Evolutionary conservation across 92 coral and sea anemone species (phyloP), one percentile per base, ranked within the genome.

Genomic region (Porites evermanni): DNA sequence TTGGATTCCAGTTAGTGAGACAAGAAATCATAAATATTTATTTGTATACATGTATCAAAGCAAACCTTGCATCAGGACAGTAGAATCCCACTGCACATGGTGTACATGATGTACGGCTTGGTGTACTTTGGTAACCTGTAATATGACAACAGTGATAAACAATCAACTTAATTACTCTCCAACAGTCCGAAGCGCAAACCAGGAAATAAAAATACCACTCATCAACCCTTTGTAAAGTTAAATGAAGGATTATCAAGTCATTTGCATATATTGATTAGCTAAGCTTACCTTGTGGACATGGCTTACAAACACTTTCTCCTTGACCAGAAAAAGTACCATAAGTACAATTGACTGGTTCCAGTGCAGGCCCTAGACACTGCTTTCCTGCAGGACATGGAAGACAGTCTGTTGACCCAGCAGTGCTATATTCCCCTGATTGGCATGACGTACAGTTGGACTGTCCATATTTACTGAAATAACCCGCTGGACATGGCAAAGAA

Each of bases 1-100:
- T 4, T 38, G 47, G 47, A 38, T 38, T 38, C 47, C 47, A 38
- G 47, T 38, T 38, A 38, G 47, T 38, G 47, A 38, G 47, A 38
- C 47, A 38, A 38, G 47, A 38, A 24, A 38, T 38, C 47, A 38
- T 38, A 38, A 38, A 38, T 38, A 38, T 38, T 38, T 38, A 38
- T 38, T 38, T 38, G 6, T 38, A 38, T 1, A 29, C 32, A 29
- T 38, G 47, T 3, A 38, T 38, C 47, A 38, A 2, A 21, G 53
- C 91, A 79, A 84, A 96, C 98, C 96, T 96, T 51, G 98, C 91
- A 89, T 94, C 94, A 51, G 98, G 90, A 71, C 99, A 97, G 83
- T 92, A 97, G 64, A 86, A 83, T 21, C 98, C 99, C 44, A 94
- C 91, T 56, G 97, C 92, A 79, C 99, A 97, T 2, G 98, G 97